These are phyloP conservation scores for Halcyon leucocephala DNA, from an alignment of 2,797 vertebrate genomes.

Conservation along the genomic window DNA sequence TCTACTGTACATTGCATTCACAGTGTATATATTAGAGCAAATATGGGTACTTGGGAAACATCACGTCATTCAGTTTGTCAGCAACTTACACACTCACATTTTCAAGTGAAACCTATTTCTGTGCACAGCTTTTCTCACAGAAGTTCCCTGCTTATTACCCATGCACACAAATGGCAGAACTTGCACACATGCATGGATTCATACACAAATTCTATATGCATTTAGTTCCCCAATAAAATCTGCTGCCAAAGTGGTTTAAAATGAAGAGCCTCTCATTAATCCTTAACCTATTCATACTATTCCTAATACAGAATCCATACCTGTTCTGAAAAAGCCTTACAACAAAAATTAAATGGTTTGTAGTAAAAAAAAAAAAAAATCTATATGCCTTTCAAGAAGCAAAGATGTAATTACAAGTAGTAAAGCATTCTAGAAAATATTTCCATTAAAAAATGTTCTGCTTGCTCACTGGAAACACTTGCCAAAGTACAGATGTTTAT, in stretches of 20 bases:
- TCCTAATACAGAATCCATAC: conserved; percentile 33
- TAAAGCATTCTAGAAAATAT: not conserved
- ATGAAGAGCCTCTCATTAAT: not conserved
- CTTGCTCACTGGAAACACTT: not conserved
- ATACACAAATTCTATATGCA: not conserved
- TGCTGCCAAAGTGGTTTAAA: not conserved
- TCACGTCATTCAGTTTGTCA: conserved; percentile 24
- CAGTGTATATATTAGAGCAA: not conserved
- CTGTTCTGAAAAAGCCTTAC: conserved; percentile 28
- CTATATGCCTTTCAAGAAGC: not conserved
- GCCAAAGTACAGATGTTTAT: not conserved
- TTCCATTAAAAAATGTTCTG: not conserved
- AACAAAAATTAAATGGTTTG: not conserved
- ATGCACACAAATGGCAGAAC: conserved; percentile 8
- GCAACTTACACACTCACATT: not conserved
- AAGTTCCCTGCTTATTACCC: not conserved
- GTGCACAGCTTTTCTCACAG: conserved; percentile 27
- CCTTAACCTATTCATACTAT: conserved; percentile 2
- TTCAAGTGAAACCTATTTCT: not conserved
- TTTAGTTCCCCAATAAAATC: not conserved
- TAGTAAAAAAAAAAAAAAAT: not conserved
- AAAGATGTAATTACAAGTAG: not conserved
- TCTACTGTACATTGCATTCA: not conserved
- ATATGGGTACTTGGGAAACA: not conserved
- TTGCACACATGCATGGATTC: not conserved